A percentile compares a stretch with the other conserved stretches of the same genome.
Conservation (phyloP, 2,888 invertebrate species). For the Phanerotoma sp. region DNA sequence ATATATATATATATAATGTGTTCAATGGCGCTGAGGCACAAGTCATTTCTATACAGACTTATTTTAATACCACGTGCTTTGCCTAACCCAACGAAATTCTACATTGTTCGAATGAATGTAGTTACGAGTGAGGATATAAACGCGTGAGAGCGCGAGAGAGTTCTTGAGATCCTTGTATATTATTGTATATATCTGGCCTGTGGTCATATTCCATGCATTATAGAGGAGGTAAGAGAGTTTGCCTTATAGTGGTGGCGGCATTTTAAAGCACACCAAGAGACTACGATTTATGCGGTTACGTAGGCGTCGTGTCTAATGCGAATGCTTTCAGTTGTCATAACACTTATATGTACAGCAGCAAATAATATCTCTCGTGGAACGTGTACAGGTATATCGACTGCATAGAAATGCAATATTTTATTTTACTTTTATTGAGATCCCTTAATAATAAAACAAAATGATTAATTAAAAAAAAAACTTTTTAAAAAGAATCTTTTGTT, state of each 20-base stretch:
- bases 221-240: not conserved
- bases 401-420: no score
- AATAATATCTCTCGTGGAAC: no score
- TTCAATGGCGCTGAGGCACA: constrained; percentile 1
- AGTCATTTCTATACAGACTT: constrained; percentile 11
- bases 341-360: no score
- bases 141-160: constrained; percentile 3
- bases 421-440: no score
- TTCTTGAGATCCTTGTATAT: constrained; percentile 11
- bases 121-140: not conserved
- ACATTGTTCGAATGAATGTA: constrained; percentile 6
- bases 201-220: constrained; percentile 14
- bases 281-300: constrained; percentile 21
- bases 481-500: no score
- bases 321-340: no score
- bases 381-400: no score
- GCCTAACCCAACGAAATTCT: constrained; percentile 16
- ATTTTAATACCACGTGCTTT: constrained; percentile 9
- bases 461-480: no score
- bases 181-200: constrained; percentile 8
- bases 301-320: constrained; percentile 14
- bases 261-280: constrained; percentile 18
- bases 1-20: constrained; percentile 8
- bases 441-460: no score
- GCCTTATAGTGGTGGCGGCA: constrained; percentile 6